Percentiles rank a stretch among this genome's conserved stretches.
These are phyloP conservation scores for Sorex fumeus DNA, from an alignment of 2,113 vertebrate genomes.

Conservation along the genomic window DNA sequence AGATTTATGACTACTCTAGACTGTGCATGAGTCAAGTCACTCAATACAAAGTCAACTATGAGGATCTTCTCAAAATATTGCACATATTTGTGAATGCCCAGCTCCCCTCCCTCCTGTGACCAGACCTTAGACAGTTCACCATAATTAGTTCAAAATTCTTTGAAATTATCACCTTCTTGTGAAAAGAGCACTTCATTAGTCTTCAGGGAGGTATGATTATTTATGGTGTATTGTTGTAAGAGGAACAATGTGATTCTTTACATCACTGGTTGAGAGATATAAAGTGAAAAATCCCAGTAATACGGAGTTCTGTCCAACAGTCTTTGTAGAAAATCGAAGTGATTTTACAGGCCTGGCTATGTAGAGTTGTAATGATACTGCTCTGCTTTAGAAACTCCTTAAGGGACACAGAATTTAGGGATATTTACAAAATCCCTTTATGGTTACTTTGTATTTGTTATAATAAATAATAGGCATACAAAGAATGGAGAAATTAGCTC, in stretches of 20 bases:
- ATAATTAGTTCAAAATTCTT: background rate
- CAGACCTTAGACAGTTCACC: too few relatives aligned
- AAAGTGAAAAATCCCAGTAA: too few relatives aligned
- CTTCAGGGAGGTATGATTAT: background rate
- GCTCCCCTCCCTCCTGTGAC: accelerated
- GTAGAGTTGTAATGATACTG: accelerated
- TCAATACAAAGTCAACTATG: background rate
- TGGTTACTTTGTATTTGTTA: too few relatives aligned
- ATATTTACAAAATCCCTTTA: background rate
- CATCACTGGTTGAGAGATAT: too few relatives aligned
- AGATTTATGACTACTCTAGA: background rate
- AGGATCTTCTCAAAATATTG: too few relatives aligned
- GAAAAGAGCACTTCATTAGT: background rate
- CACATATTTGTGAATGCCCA: too few relatives aligned
- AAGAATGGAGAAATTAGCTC: too few relatives aligned
- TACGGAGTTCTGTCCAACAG: background rate
- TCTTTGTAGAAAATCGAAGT: background rate
- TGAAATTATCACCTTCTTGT: background rate
- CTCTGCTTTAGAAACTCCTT: background rate
- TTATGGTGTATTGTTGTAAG: accelerated
- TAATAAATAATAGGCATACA: too few relatives aligned
- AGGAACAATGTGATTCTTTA: background rate
- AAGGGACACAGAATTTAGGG: background rate
- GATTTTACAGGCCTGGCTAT: background rate
- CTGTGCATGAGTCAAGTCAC: background rate